Percentiles rank a stretch among this genome's conserved stretches.
Conservation (phyloP, 2,113 vertebrate species). For the Dascyllus trimaculatus region DNA sequence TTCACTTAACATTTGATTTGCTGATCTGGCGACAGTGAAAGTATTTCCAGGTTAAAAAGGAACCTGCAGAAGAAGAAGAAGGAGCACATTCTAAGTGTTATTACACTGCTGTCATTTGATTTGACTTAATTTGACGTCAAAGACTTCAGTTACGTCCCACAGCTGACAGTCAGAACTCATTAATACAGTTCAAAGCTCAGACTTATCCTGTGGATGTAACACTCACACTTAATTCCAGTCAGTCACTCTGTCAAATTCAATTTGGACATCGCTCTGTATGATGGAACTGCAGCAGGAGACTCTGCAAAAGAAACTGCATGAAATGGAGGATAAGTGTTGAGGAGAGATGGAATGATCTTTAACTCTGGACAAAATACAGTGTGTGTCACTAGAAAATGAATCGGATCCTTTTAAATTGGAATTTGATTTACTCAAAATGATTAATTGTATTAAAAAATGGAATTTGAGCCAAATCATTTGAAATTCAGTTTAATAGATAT, state of each 20-base stretch:
- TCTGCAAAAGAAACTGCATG: not conserved
- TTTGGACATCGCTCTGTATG: not conserved
- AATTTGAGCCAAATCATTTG: no score
- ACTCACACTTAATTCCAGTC: not conserved
- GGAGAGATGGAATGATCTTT: not conserved
- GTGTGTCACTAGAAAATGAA: no score
- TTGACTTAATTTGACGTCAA: not conserved
- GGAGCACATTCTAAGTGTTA: not conserved
- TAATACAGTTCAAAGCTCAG: not conserved
- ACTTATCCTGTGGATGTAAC: not conserved
- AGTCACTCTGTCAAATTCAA: conserved; percentile 1
- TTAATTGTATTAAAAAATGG: no score
- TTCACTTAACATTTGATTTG: no score
- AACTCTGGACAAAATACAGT: not conserved
- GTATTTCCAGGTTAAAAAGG: no score
- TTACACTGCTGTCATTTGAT: not conserved
- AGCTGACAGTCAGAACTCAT: conserved; percentile 1
- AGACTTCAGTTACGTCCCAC: not conserved
- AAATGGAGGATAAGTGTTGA: not conserved
- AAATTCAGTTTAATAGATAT: no score
- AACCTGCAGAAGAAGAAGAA: no score
- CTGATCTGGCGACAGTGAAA: no score
- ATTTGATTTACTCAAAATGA: no score
- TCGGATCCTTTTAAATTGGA: no score
- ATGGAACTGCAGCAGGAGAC: not conserved